Evolutionary conservation across 2,113 vertebrate genomes (phyloP).

Genomic region (Plecotus auritus): DNA sequence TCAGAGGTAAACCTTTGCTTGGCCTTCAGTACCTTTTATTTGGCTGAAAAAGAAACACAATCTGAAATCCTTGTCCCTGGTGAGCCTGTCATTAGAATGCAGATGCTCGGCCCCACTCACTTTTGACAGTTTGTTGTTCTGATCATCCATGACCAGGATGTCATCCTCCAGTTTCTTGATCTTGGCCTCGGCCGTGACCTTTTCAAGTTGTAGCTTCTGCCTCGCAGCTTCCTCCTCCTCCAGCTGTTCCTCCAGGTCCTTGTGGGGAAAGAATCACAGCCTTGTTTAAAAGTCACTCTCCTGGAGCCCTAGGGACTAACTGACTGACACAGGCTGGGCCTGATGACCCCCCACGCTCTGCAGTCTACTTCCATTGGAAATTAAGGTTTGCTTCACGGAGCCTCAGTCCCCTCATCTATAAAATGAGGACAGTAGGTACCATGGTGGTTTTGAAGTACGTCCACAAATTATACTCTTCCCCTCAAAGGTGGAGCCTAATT

Average conservation of each 20-base stretch:
- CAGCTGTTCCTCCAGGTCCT: conserved; percentile 92
- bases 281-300: neutral
- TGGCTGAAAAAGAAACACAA: neutral
- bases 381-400: neutral
- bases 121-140: conserved; percentile 93
- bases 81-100: rapidly evolving
- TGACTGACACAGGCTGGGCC: too few species aligned
- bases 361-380: neutral
- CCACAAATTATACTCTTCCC: neutral
- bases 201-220: conserved; percentile 94
- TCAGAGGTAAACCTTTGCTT: neutral
- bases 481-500: neutral
- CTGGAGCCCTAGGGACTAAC: neutral
- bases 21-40: neutral
- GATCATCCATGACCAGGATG: conserved; percentile 91
- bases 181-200: conserved; percentile 89
- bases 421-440: neutral
- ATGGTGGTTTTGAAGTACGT: neutral
- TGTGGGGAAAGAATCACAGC: neutral
- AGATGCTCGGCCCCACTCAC: conserved; percentile 56
- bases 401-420: neutral
- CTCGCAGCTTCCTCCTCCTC: conserved; percentile 89
- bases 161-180: conserved; percentile 97
- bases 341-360: rapidly evolving
- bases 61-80: neutral